Conservation (phyloP, 1,140 invertebrate genomes). For the Papilio glaucus region DNA sequence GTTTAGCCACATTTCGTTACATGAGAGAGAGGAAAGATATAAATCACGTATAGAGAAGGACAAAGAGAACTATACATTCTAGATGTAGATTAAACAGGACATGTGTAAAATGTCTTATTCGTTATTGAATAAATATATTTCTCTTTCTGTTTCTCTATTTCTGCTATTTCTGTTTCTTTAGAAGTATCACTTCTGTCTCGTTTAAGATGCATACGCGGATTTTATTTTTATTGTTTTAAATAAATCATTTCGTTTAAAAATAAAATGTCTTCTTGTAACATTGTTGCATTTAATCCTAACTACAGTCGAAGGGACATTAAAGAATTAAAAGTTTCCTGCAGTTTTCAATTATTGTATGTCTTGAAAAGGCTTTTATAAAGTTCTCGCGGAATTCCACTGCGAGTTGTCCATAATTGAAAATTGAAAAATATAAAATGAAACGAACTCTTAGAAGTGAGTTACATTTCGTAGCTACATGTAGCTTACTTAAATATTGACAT, state of each 20-base stretch:
- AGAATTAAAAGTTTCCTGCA: conserved; percentile 25
- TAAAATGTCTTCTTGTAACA: neutral
- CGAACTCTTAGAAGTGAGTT: neutral
- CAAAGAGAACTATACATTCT: neutral
- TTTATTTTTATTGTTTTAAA: no score
- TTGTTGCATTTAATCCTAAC: neutral
- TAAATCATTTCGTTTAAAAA: neutral
- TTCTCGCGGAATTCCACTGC: neutral
- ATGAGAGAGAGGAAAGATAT: neutral
- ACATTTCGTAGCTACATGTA: neutral
- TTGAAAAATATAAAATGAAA: conserved; percentile 18
- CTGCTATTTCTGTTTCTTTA: no score
- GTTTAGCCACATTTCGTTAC: neutral
- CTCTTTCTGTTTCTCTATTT: no score
- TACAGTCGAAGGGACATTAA: neutral
- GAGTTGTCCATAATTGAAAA: conserved; percentile 16
- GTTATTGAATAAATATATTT: no score
- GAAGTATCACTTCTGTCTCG: no score
- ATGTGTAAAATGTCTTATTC: no score
- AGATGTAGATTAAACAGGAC: neutral
- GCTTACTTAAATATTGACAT: no score
- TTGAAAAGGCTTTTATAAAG: conserved; percentile 12
- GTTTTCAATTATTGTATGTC: conserved; percentile 27
- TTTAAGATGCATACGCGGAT: no score
- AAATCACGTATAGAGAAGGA: neutral